Percentiles rank a stretch among this genome's conserved stretches.
Evolutionary conservation across 2,888 invertebrate genomes (phyloP).

Genomic region (Latrodectus elegans): DNA sequence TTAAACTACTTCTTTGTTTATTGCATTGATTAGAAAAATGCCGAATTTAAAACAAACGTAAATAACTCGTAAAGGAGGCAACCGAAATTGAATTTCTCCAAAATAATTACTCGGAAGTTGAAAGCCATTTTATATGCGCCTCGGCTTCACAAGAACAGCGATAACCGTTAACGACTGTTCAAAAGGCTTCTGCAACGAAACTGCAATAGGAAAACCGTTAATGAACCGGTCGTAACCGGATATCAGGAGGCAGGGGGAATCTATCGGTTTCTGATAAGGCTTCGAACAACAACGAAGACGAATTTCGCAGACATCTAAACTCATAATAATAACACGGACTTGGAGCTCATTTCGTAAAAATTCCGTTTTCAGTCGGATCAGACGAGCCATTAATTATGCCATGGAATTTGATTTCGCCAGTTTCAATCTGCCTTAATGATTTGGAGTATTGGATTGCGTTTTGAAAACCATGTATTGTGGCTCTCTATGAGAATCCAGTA

Average conservation of each 20-base stretch:
- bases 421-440: slow-evolving; percentile 34
- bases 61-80: no score
- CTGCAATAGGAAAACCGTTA: slow-evolving; percentile 30
- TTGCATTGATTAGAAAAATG: no score
- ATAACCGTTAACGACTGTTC: slow-evolving; percentile 34
- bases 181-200: slow-evolving; percentile 6
- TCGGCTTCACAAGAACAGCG: background rate
- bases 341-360: slow-evolving; percentile 15
- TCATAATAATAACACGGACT: slow-evolving; percentile 17
- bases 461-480: background rate
- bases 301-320: background rate
- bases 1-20: no score
- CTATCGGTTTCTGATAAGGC: slow-evolving; percentile 58
- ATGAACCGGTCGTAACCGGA: slow-evolving; percentile 46
- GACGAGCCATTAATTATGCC: slow-evolving; percentile 32
- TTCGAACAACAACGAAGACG: slow-evolving; percentile 13
- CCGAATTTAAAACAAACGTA: no score
- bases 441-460: slow-evolving; percentile 24
- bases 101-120: no score
- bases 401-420: background rate
- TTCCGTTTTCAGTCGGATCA: slow-evolving; percentile 16
- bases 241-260: slow-evolving; percentile 17
- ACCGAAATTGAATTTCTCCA: no score
- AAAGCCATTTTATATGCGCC: no score
- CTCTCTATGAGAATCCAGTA: slow-evolving; percentile 14